Evolutionary conservation across 2,113 vertebrate genomes (phyloP).

Genomic region (Ailuropoda melanoleuca): DNA sequence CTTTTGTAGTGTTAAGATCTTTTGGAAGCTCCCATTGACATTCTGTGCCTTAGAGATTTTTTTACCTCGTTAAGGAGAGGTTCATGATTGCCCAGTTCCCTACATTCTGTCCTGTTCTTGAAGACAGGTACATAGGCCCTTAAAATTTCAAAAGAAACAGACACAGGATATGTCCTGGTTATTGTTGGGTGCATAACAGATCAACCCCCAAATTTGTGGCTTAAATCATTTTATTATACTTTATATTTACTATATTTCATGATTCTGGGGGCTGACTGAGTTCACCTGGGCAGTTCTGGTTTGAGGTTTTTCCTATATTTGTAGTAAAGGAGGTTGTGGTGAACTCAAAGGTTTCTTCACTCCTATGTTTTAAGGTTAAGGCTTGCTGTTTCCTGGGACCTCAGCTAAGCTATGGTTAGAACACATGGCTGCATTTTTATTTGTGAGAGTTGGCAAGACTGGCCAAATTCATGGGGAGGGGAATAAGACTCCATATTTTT

Average conservation of each 20-base stretch:
- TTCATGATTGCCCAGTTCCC: background rate
- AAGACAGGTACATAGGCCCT: background rate
- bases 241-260: background rate
- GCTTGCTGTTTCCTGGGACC: background rate
- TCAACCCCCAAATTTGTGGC: background rate
- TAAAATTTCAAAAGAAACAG: slow-evolving; percentile 19
- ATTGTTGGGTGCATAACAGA: background rate
- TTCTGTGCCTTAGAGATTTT: background rate
- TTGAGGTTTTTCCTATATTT: background rate
- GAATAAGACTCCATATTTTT: background rate
- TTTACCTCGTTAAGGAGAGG: background rate
- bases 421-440: background rate
- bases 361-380: background rate
- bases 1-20: background rate
- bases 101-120: background rate
- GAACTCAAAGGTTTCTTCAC: background rate
- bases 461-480: background rate
- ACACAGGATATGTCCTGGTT: background rate
- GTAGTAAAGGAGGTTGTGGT: background rate
- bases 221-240: background rate
- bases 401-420: background rate
- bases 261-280: background rate
- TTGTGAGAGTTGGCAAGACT: background rate
- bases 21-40: background rate
- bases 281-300: background rate